phyloP scores from a whole-genome alignment of 1,140 invertebrate genomes.

The Brachionus sp. region DNA sequence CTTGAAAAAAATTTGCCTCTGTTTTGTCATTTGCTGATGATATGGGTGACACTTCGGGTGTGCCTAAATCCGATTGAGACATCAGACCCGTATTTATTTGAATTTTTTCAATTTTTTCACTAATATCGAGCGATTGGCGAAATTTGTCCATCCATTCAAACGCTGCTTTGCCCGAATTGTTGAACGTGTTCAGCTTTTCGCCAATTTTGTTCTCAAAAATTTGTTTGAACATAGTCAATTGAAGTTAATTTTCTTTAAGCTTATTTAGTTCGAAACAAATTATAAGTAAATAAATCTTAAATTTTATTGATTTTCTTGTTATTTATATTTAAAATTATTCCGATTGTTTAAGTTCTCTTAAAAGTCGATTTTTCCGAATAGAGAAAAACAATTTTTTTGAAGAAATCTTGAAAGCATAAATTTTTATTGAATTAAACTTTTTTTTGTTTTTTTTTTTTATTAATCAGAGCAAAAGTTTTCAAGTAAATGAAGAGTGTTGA shows the following conservation, averaged over 20 bases:
- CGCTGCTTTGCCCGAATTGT: conserved; percentile 36
- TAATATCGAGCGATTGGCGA: conserved; percentile 34
- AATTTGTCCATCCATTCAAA: conserved; percentile 45
- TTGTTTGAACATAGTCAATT: conserved; percentile 32
- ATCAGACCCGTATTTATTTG: not conserved
- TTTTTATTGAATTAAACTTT: not conserved
- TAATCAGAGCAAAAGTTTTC: not conserved
- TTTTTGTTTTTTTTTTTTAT: not conserved
- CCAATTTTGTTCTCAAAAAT: conserved; percentile 41
- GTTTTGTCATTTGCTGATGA: not conserved
- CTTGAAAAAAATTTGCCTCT: not conserved
- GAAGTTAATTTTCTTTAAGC: not conserved
- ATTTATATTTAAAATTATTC: conserved; percentile 20
- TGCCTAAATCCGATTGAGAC: not conserved
- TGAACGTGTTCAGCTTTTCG: conserved; percentile 40
- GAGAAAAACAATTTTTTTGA: not conserved
- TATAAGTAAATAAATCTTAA: not conserved
- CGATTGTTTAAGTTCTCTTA: conserved; percentile 3
- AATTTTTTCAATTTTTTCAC: conserved; percentile 37
- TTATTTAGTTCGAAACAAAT: not conserved
- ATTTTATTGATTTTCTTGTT: conserved; percentile 21
- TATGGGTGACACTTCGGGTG: not conserved
- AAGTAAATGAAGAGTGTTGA: not conserved
- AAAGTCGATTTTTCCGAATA: not conserved
- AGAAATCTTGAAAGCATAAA: not conserved